Conservation (phyloP, 2,113 vertebrate species). For the Coturnix japonica region DNA sequence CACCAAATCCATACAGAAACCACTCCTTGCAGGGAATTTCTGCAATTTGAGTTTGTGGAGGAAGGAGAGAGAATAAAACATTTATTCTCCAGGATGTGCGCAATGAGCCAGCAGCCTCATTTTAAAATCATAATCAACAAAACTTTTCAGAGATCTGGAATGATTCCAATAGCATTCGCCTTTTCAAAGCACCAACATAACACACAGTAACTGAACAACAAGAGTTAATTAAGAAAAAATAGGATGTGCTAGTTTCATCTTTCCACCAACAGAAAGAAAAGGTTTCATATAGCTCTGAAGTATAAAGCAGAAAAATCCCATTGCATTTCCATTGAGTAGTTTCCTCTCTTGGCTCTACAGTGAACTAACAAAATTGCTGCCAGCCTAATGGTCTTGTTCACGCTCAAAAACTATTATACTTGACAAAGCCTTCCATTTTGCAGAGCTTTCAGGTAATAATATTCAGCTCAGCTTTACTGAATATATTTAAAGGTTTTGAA, state of each 20-base stretch:
- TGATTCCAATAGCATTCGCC: neutral
- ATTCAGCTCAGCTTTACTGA: neutral
- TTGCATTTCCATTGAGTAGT: neutral
- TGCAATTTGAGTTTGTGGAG: neutral
- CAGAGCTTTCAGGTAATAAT: neutral
- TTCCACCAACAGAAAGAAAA: neutral
- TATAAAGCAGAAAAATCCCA: neutral
- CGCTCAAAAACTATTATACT: neutral
- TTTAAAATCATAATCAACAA: neutral
- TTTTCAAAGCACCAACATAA: neutral
- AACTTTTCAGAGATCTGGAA: neutral
- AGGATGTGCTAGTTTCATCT: neutral
- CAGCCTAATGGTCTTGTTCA: neutral
- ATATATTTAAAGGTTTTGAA: neutral
- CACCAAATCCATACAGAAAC: neutral
- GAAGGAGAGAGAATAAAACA: constrained; percentile 10
- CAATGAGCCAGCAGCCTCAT: neutral
- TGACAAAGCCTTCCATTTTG: neutral
- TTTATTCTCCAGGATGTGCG: neutral
- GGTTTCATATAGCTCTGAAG: neutral
- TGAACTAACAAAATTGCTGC: neutral
- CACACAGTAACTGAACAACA: neutral
- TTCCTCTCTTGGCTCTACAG: neutral
- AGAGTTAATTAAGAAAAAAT: neutral
- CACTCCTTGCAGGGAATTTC: neutral